Evolutionary conservation across 2,113 vertebrate species (phyloP).

Genomic region (Embiotoca jacksoni): DNA sequence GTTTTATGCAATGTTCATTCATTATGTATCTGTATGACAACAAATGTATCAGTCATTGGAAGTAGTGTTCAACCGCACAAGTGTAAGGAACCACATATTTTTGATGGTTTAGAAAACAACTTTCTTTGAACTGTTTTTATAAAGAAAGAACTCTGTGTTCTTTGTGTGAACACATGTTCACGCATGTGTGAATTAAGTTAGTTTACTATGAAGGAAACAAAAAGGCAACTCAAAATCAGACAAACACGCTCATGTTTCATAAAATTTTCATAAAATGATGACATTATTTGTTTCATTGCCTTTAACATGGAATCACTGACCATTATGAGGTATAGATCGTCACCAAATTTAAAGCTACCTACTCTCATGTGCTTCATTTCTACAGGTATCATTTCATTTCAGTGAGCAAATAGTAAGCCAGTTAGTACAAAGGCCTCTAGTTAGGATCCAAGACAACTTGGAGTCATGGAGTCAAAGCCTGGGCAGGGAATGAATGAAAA

Average conservation of each 20-base stretch:
- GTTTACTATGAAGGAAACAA: background rate
- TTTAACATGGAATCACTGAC: too few species aligned
- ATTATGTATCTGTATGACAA: background rate
- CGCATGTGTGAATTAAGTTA: slow-evolving; percentile 5
- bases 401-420: too few species aligned
- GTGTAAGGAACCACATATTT: background rate
- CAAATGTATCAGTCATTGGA: background rate
- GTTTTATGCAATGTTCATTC: too few species aligned
- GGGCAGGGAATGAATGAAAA: background rate
- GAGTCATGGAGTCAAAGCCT: background rate
- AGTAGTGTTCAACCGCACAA: background rate
- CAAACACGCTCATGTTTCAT: background rate
- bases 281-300: too few species aligned
- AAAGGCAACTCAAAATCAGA: background rate
- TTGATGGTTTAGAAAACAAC: slow-evolving; percentile 11
- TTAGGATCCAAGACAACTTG: background rate
- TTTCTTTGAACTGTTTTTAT: background rate
- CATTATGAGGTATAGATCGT: too few species aligned
- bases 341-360: too few species aligned
- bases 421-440: too few species aligned
- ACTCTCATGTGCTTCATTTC: too few species aligned
- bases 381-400: too few species aligned
- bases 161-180: too few species aligned
- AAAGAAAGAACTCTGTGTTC: background rate
- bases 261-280: too few species aligned